A percentile compares a stretch with the other conserved stretches of the same genome.
Evolutionary conservation across 2,888 invertebrate species (phyloP).

Genomic region (Mimumesa dahlbomi): DNA sequence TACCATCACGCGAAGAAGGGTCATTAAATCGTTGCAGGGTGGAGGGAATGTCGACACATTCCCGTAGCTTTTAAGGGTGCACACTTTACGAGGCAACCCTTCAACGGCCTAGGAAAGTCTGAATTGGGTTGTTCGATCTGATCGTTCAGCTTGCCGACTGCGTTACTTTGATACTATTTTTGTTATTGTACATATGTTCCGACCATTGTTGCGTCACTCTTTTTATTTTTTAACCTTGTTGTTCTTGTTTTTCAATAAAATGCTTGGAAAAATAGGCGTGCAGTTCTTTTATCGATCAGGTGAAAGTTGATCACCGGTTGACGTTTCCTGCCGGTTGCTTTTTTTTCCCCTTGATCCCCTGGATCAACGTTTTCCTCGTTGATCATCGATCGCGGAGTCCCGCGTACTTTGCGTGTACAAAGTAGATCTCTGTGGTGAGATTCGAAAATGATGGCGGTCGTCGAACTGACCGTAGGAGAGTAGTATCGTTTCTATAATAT

Average conservation of each 20-base stretch:
- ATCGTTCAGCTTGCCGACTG: constrained; percentile 14
- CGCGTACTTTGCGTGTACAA: too few relatives aligned
- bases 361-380: not conserved
- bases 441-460: too few relatives aligned
- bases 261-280: constrained; percentile 21
- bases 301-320: constrained; percentile 22
- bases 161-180: too few relatives aligned
- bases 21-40: constrained; percentile 43
- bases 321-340: too few relatives aligned
- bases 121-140: constrained; percentile 37
- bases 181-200: constrained; percentile 53
- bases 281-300: constrained; percentile 3
- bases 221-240: constrained; percentile 48
- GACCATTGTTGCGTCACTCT: constrained; percentile 16
- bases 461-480: too few relatives aligned
- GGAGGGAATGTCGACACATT: not conserved
- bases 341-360: too few relatives aligned
- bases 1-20: constrained; percentile 85
- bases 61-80: constrained; percentile 1
- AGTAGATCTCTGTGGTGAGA: too few relatives aligned
- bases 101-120: constrained; percentile 33
- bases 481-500: too few relatives aligned
- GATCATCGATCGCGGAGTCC: too few relatives aligned
- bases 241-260: constrained; percentile 64
- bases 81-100: too few relatives aligned